Evolutionary conservation across 2,113 vertebrate species (phyloP), one percentile per base, ranked within the genome.

Genomic region (Beaufortia kweichowensis): DNA sequence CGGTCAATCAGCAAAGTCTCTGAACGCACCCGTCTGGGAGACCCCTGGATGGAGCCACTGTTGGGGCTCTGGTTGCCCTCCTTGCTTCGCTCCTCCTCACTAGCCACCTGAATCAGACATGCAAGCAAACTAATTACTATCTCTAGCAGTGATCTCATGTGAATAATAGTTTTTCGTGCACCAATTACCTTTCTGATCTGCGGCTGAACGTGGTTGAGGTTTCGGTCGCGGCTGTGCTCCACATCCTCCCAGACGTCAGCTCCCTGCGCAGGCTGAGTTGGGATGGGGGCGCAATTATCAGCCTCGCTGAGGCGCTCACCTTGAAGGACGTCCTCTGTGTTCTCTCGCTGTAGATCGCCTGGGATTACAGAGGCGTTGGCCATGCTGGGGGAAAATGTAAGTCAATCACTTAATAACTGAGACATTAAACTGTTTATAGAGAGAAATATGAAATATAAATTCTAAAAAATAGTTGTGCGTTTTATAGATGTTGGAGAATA

Each of bases 291-390:
- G 64, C 93, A 96, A 87, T 98, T 98, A 79, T 98, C 97, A 2
- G 96, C 96, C 60, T 99, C 97, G 73, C 96, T 99, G 83, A 99
- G 94, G 76, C 96, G 95, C 67, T 98, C 97, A 86, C 95, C 97
- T 89, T 95, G 97, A 88, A 99, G 95, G 35, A 98, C 97, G 76
- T 99, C 97, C 90, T 99, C 96, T 2, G 97, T 99, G 89, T 98
- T 99, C 90, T 99, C 97, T 78, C 94, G 88, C 92, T 96, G 93
- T 84, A 96, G 85, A 83, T 99, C 97, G 41, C 95, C 96, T 4
- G 96, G 96, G 85, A 99, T 93, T 79, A 94, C 94, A 23, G 97
- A 98, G 63, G 96, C 96, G 75, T 99, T 98, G 86, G 97, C 97
- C 95, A 99, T 98, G 83, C 97, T 99, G 89, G 39, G 76, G n/a